Evolutionary conservation across 2,113 vertebrate genomes (phyloP).

Genomic region (Toxotes chatareus): DNA sequence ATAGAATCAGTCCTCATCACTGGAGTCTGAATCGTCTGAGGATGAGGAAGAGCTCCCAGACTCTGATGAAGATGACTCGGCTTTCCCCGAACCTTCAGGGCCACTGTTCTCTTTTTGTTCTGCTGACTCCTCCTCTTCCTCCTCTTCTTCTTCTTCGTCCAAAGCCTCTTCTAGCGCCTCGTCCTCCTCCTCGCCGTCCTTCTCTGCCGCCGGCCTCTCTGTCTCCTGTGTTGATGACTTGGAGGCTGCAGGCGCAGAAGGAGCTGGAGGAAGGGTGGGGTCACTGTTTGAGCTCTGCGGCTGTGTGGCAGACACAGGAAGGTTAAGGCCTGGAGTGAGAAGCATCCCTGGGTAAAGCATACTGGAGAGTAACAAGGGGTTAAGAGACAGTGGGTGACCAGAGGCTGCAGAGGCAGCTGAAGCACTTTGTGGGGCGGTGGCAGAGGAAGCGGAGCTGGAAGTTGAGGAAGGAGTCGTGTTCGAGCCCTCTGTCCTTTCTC

Average conservation of each 20-base stretch:
- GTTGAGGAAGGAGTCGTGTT: conserved; percentile 85
- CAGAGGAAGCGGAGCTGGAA: conserved; percentile 88
- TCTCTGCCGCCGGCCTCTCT: conserved; percentile 32
- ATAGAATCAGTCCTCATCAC: conserved; percentile 93
- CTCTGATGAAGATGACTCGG: conserved; percentile 92
- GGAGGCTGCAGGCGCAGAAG: conserved; percentile 50
- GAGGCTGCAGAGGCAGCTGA: conserved; percentile 81
- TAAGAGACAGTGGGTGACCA: conserved; percentile 90
- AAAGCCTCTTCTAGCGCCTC: conserved; percentile 53
- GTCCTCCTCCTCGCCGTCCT: conserved; percentile 38
- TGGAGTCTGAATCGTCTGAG: conserved; percentile 94
- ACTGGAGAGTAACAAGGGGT: conserved; percentile 96
- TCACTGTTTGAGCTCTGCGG: conserved; percentile 90
- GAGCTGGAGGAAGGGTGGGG: conserved; percentile 76
- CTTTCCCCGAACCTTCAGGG: conserved; percentile 95
- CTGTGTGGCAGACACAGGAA: conserved; percentile 93
- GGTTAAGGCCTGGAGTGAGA: conserved; percentile 99
- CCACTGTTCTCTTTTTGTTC: conserved; percentile 93
- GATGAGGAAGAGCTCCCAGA: conserved; percentile 92
- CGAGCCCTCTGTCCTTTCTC: conserved; percentile 94
- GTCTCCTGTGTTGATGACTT: conserved; percentile 37
- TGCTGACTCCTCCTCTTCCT: conserved; percentile 75
- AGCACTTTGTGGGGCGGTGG: conserved; percentile 86
- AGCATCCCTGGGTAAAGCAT: conserved; percentile 99
- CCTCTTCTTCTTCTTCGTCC: conserved; percentile 58